Conservation (phyloP, 1,140 invertebrate genomes). For the Rhagoletis pomonella region DNA sequence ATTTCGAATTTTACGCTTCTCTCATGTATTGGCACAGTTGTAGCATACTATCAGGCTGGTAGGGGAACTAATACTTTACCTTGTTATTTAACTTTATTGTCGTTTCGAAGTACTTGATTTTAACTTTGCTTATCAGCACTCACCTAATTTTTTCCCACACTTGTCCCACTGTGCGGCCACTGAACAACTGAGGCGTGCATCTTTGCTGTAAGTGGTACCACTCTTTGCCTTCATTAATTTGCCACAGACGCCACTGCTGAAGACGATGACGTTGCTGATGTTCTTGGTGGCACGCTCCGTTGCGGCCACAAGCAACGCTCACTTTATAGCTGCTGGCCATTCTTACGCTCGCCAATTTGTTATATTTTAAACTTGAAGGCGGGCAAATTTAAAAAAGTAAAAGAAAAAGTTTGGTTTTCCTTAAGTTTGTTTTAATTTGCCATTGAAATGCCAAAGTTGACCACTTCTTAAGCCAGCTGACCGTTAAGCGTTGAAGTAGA, state of each 20-base stretch:
- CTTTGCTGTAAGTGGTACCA: slow-evolving; percentile 13
- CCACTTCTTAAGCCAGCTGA: slow-evolving; percentile 30
- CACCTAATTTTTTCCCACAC: too few relatives aligned
- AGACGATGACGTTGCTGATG: slow-evolving; percentile 10
- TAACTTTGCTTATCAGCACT: too few relatives aligned
- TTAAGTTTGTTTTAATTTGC: neutral
- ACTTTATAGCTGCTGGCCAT: slow-evolving; percentile 14
- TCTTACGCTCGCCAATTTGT: slow-evolving; percentile 21
- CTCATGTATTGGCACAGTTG: too few relatives aligned
- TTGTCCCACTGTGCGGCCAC: neutral
- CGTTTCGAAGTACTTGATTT: too few relatives aligned
- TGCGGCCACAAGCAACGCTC: neutral
- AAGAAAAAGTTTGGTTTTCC: neutral
- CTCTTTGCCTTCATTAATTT: slow-evolving; percentile 41
- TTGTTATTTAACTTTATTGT: too few relatives aligned
- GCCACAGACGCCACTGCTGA: slow-evolving; percentile 39
- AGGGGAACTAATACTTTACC: too few relatives aligned
- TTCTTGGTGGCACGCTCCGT: neutral
- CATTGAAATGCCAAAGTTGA: slow-evolving; percentile 4
- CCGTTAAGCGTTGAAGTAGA: slow-evolving; percentile 13
- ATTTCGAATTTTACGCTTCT: too few relatives aligned
- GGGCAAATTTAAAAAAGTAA: neutral
- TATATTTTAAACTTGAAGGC: slow-evolving; percentile 1
- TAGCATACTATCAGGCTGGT: too few relatives aligned
- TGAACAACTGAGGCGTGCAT: slow-evolving; percentile 15